Percentiles rank a stretch among this genome's conserved stretches.
These are phyloP conservation scores for Harpagoxenus sublaevis DNA, from an alignment of 2,888 invertebrate species.

Conservation along the genomic window DNA sequence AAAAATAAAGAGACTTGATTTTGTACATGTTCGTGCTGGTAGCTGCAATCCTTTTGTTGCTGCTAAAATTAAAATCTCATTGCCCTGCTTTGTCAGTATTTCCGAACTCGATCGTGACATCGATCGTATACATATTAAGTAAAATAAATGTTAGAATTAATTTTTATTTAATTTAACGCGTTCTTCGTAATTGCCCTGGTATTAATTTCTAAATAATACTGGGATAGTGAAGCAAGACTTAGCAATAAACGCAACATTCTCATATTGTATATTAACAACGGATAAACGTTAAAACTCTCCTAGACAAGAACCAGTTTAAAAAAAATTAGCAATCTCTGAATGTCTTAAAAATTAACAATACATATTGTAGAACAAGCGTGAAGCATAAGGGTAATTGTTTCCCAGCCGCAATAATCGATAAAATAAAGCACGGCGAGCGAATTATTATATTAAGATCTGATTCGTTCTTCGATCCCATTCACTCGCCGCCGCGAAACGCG, in stretches of 20 bases:
- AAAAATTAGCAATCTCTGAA: not conserved
- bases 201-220: conserved; percentile 13
- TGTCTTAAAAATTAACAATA: conserved; percentile 7
- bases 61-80: not conserved
- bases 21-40: not conserved
- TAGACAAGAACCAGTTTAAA: not conserved
- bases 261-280: not conserved
- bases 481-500: not conserved
- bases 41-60: not conserved
- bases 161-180: not conserved
- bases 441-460: conserved; percentile 27
- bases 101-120: not conserved
- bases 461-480: conserved; percentile 1
- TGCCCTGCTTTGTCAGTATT: not conserved
- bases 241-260: not conserved
- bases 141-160: not conserved
- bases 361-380: not conserved
- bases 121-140: not conserved
- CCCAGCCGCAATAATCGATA: not conserved
- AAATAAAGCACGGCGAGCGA: not conserved
- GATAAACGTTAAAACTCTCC: not conserved
- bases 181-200: not conserved
- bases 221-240: not conserved
- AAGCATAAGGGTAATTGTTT: not conserved
- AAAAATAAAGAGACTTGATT: not conserved